These are phyloP conservation scores for Drosophila ananassae DNA, from an alignment of 1,140 invertebrate genomes.

Conservation along the genomic window DNA sequence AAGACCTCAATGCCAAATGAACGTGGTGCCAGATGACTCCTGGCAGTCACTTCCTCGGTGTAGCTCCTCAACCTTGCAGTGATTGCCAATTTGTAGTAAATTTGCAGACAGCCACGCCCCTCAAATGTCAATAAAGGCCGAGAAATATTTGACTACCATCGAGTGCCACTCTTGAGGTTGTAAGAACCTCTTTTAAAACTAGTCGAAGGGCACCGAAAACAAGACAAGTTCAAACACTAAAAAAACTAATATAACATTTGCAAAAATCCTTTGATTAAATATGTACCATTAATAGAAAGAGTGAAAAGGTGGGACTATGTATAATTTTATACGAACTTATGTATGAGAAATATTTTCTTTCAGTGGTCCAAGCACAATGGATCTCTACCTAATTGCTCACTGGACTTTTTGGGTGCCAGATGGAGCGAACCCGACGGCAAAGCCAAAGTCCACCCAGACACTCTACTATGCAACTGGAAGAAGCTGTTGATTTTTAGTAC, in stretches of 20 bases:
- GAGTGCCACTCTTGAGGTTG: conserved; percentile 42
- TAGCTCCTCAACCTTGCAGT: conserved; percentile 30
- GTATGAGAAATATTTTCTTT: background rate
- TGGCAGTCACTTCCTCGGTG: conserved; percentile 19
- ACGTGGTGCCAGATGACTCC: conserved; percentile 57
- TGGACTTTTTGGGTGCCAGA: conserved; percentile 57
- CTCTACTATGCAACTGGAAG: conserved; percentile 22
- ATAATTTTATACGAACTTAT: too few species aligned
- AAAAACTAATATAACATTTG: conserved; percentile 3
- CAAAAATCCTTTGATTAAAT: too few species aligned
- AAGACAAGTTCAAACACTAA: background rate
- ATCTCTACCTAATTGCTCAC: conserved; percentile 59
- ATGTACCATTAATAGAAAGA: too few species aligned
- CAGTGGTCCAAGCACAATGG: conserved; percentile 22
- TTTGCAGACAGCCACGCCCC: conserved; percentile 69
- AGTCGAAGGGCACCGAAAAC: conserved; percentile 1
- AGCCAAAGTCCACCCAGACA: conserved; percentile 34
- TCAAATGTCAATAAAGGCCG: conserved; percentile 75
- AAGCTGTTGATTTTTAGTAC: conserved; percentile 57
- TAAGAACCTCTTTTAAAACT: conserved; percentile 20
- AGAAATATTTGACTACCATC: conserved; percentile 67
- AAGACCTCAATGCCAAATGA: conserved; percentile 60
- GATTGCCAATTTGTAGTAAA: conserved; percentile 80
- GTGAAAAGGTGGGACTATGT: background rate
- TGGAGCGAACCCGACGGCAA: background rate